Evolutionary conservation across 2,888 invertebrate genomes (phyloP), one percentile per base, ranked within the genome.

Genomic region (Gerris lacustris): DNA sequence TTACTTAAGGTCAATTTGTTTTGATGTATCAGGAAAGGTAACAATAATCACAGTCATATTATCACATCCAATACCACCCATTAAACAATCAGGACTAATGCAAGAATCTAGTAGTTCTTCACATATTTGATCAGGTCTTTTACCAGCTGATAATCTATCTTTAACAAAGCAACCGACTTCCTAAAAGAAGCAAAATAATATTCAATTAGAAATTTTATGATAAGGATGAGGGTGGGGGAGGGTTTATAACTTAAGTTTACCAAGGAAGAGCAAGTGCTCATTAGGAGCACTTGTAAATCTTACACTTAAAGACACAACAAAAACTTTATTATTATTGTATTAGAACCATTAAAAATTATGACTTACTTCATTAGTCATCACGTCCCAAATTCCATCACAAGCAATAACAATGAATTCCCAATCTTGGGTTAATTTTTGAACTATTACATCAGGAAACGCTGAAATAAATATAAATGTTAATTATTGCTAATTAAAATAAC

Each of bases 321-420:
- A 31, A 31, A 31, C 31, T 31, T 31, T 31, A 31, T 31, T 31
- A 4, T 31, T 31, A 31, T 31, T 2, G 31, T 31, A 31, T 31
- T 31, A 31, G 31, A 31, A 4, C 31, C 31, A 31, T 31, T 31
- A 31, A 31, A 4, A 31, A 31, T 31, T 31, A 31, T 31, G 15
- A 76, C 78, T 77, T 77, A 86, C 87, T 82, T 93, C 90, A 81
- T 94, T 97, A 68, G 89, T 91, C 84, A 99, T 85, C 44, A 98
- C 98, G 81, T 99, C 99, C 98, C 99, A 99, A 76, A 99, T 98
- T 44, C 99, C 99, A 80, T 99, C 99, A 80, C 98, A 99, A 0
- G 98, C 99, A 76, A 99, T 83, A 62, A 99, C 87, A 70, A 98
- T 85, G 80, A 99, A 99, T 83, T 99, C 97, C 89, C 94, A 94